Evolutionary conservation across 2,797 vertebrate genomes (phyloP), one percentile per base, ranked within the genome.

Genomic region (Oryzias dopingdopingensis): DNA sequence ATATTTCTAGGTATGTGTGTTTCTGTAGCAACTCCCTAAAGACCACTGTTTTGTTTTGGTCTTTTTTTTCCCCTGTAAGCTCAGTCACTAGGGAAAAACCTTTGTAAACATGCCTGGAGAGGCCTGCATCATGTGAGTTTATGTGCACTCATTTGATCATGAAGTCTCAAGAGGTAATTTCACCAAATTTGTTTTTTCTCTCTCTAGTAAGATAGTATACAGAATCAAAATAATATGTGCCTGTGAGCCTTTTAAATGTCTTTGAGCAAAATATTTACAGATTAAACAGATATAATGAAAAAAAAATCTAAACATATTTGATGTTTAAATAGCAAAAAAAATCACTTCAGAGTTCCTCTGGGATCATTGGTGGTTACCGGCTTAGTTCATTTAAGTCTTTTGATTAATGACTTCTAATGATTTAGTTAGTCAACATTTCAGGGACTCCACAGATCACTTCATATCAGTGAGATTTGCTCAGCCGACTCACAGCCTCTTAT

Each of bases 31-130:
- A 56, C 63, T 89, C 87, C 82, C 83, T 49, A 64, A 23, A 79
- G 87, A 86, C 80, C 18, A 20, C 66, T 73, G 73, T 84, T 76
- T 80, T 89, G 87, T 90, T 91, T 87, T 74, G 69, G 53, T 84
- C 71, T 85, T 84, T 82, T 82, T 83, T 60, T 46, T 73, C 70
- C 77, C 70, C 74, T 81, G 76, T 74, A 72, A 77, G 65, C 74
- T 56, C 55, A 55, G 76, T 80, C 90, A 83, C 88, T 75, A 56
- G 89, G 89, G 90, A 90, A 62, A 64, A 42, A 67, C 70, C 69
- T 90, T 72, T 82, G 87, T 89, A 91, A 91, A 91, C 88, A 91
- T 65, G 87, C 86, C 82, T 82, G 74, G 58, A 82, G 87, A 83
- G 62, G 61, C 75, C 65, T 63, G 54, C 52, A 49, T 76, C 42